Evolutionary conservation across 2,888 invertebrate species (phyloP), one percentile per base, ranked within the genome.

Genomic region (Eilema sororculum): DNA sequence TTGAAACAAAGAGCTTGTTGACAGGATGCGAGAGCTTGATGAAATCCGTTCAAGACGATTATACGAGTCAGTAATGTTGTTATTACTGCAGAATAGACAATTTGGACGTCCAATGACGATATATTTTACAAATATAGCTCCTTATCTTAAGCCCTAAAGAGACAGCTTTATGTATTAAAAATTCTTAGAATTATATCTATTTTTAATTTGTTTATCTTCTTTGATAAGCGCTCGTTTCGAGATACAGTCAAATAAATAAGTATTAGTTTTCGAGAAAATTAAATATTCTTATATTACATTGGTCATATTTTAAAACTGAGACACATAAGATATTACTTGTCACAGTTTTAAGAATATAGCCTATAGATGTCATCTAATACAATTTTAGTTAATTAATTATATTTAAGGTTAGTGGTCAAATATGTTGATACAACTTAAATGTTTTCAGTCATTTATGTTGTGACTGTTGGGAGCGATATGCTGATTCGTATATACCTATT

Each of bases 1-100:
- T 69, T 65, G 33, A 3, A 22, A 33, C 46, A 22, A 41, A 30
- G 37, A n/a, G n/a, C n/a, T 28, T 59, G 64, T 69, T 65, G 69
- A 69, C 30, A 60, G 52, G 20, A 22, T 46, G 13, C 52, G 52
- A 16, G 22, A 52, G 33, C 30, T 60, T 65, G 46, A 56, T 22
- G 33, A 52, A 69, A 65, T 60, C 52, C 59, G 64, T 59, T 10
- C 13, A 52, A 62, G 25, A 57, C 20, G n/a, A 52, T 60, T 46
- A 65, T 59, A 41, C 37, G 60, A 0, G 46, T 30, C 13, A 63
- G 46, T 16, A 33, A 24, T 24, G 64, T 60, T 46, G 28, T 63
- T 63, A 68, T 64, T 60, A 30, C 24, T 10, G 46, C 13, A 16
- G 24, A 24, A 59, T 69, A 24, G 59, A 52, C 24, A 46, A 60